These are phyloP conservation scores for Gymnothorax javanicus DNA, from an alignment of 2,797 vertebrate genomes.

Conservation along the genomic window DNA sequence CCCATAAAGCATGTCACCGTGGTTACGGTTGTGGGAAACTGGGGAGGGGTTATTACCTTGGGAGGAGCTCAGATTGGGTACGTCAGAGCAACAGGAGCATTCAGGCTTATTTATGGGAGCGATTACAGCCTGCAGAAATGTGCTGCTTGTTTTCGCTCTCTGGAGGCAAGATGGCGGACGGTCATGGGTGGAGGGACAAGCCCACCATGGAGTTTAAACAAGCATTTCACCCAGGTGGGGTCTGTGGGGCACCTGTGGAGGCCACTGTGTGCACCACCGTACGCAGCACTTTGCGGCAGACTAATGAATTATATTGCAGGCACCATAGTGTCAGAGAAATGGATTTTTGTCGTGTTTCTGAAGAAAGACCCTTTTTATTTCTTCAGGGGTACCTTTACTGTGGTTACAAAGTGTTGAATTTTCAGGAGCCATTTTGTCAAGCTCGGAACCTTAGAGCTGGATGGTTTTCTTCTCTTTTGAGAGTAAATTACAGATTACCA, in stretches of 20 bases:
- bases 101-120: conserved; percentile 31
- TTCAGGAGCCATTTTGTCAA: too few species aligned
- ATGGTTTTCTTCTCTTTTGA: too few species aligned
- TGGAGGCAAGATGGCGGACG: conserved; percentile 11
- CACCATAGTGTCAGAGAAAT: not conserved
- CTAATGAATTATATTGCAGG: not conserved
- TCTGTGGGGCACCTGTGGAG: not conserved
- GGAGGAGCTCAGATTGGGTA: conserved; percentile 30
- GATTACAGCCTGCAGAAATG: conserved; percentile 22
- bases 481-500: too few species aligned
- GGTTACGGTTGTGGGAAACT: conserved; percentile 49
- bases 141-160: conserved; percentile 19
- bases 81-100: conserved; percentile 41
- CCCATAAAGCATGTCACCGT: conserved; percentile 53
- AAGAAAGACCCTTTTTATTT: too few species aligned
- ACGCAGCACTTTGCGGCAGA: not conserved
- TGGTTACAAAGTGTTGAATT: too few species aligned
- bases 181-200: not conserved
- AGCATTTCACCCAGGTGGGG: not conserved
- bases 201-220: not conserved
- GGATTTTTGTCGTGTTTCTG: too few species aligned
- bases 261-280: not conserved
- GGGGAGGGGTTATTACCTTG: conserved; percentile 55
- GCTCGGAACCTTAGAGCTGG: too few species aligned
- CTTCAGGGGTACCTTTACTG: too few species aligned